Evolutionary conservation across 2,113 vertebrate genomes (phyloP), one percentile per base, ranked within the genome.

Genomic region (Arvicanthis niloticus): DNA sequence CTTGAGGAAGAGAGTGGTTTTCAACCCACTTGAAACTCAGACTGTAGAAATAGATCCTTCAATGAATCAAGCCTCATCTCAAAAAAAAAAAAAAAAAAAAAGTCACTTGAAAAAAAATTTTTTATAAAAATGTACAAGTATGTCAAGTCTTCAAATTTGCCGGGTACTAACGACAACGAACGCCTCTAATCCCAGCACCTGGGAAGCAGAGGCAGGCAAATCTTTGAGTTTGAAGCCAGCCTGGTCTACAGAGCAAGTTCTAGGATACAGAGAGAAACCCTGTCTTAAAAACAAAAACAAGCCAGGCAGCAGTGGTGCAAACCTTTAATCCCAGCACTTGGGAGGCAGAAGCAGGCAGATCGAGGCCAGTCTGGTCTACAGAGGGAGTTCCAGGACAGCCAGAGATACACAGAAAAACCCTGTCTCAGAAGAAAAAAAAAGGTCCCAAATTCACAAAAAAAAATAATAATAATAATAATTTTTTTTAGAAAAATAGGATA

Each of bases 151-250:
- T 84, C n/a, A 62, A 29, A 62, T 62, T 42, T 26, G 12, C 22
- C 56, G 4, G 13, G 12, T 60, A 24, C 37, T 40, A 22, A 21
- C 8, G 19, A 13, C 7, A 0, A 13, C 7, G 0, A 15, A 60
- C 0, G 11, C 7, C 56, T 56, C 53, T 48, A 80, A 80, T 80
- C 77, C 17, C 9, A 80, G 77, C 31, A 21, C 37, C 16, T 60
- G 22, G 12, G 56, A 60, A 13, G 56, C n/a, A 60, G n/a, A 60
- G 37, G 80, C n/a, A 26, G 37, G 11, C 5, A 3, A 7, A 29
- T 84, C 80, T 82, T 21, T 82, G 12, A 82, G 80, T 40, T 60
- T 1, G 3, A 84, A 22, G 21, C 6, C 80, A 82, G 6, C 7
- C 37, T 40, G 12, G 37, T 58, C 53, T 7, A 24, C 19, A 58